A percentile compares a stretch with the other conserved stretches of the same genome.
Evolutionary conservation across 2,888 invertebrate species (phyloP).

Genomic region (Noctua janthe): DNA sequence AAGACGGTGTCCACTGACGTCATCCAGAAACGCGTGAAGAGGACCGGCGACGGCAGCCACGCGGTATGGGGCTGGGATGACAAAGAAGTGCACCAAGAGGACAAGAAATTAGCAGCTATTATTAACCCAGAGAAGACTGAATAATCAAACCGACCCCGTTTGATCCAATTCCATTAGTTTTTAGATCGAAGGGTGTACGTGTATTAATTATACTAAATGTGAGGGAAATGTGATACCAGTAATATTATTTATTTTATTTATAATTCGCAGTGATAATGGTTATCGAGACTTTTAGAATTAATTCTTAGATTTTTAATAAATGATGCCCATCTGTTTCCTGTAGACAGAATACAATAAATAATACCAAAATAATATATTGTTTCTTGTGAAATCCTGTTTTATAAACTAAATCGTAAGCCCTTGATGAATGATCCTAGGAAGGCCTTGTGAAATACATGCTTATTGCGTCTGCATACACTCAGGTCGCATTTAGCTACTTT

Average conservation of each 20-base stretch:
- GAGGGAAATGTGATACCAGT: slow-evolving; percentile 62
- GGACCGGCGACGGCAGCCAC: slow-evolving; percentile 94
- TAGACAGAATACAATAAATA: slow-evolving; percentile 58
- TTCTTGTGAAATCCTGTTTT: slow-evolving; percentile 10
- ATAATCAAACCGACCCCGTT: slow-evolving; percentile 59
- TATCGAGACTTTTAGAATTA: slow-evolving; percentile 60
- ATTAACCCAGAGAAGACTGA: slow-evolving; percentile 76
- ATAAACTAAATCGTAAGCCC: not conserved
- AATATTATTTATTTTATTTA: slow-evolving; percentile 65
- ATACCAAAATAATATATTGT: slow-evolving; percentile 27
- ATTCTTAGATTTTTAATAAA: slow-evolving; percentile 50
- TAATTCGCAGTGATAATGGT: slow-evolving; percentile 48
- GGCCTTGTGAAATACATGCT: not conserved
- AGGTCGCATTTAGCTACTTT: not conserved
- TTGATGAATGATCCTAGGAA: not conserved
- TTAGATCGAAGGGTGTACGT: slow-evolving; percentile 50
- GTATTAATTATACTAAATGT: slow-evolving; percentile 54
- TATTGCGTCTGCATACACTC: not conserved
- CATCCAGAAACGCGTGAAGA: slow-evolving; percentile 92
- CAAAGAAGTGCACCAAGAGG: slow-evolving; percentile 63
- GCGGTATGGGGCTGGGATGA: slow-evolving; percentile 93
- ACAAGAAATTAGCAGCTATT: slow-evolving; percentile 71
- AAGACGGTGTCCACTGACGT: slow-evolving; percentile 94
- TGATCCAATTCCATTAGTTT: slow-evolving; percentile 41
- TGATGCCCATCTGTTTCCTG: slow-evolving; percentile 50